These are phyloP conservation scores for Labeo catla DNA, from an alignment of 2,113 vertebrate genomes.

Conservation along the genomic window DNA sequence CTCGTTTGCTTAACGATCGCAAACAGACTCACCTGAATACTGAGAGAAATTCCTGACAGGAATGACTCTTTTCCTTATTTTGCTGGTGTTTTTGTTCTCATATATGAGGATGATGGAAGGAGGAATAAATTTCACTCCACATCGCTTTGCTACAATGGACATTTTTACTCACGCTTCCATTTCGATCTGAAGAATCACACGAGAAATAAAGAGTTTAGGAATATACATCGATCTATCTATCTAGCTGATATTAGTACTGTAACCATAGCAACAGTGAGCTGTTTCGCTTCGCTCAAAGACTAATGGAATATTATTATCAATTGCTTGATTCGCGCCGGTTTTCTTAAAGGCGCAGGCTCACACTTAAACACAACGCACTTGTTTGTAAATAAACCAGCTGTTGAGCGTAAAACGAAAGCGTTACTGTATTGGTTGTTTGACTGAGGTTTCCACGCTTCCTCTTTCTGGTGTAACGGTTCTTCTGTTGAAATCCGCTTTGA, in stretches of 20 bases:
- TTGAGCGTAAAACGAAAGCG: no score
- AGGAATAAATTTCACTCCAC: constrained; percentile 87
- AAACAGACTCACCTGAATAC: constrained; percentile 80
- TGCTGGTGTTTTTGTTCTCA: constrained; percentile 69
- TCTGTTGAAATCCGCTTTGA: neutral
- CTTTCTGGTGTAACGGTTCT: neutral
- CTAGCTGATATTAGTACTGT: neutral
- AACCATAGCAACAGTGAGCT: constrained; percentile 7
- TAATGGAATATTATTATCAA: neutral
- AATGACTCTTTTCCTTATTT: constrained; percentile 85
- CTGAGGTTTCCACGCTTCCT: neutral
- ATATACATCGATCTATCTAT: neutral
- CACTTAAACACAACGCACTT: neutral
- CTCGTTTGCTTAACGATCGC: no score
- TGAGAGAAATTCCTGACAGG: constrained; percentile 86
- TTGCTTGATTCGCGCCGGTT: neutral
- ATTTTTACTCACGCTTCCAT: constrained; percentile 61
- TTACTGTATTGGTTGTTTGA: neutral
- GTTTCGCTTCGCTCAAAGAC: neutral
- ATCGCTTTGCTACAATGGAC: constrained; percentile 83
- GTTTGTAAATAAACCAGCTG: neutral
- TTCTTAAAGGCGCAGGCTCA: neutral
- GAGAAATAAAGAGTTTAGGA: neutral
- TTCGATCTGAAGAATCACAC: neutral
- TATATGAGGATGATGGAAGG: constrained; percentile 90